Evolutionary conservation across 1,140 invertebrate genomes (phyloP).

Genomic region (Drosophila sp.): DNA sequence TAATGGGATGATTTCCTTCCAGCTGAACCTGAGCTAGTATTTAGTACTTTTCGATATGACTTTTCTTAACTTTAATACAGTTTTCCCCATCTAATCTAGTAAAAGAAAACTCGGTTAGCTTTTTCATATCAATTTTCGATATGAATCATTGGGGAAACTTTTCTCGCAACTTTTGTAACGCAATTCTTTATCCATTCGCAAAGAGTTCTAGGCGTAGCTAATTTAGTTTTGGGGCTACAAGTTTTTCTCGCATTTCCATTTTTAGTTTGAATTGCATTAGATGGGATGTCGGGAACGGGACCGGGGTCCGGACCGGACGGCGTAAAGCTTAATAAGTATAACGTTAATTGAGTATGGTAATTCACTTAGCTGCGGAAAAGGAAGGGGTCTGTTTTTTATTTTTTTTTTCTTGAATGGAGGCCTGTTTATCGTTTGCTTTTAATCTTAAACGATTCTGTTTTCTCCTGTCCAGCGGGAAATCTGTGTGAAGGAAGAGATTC

Average conservation of each 20-base stretch:
- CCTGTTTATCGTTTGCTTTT: slow-evolving; percentile 72
- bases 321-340: slow-evolving; percentile 52
- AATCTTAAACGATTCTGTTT: slow-evolving; percentile 77
- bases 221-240: slow-evolving; percentile 39
- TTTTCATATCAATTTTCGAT: no score
- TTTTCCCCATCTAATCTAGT: no score
- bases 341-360: slow-evolving; percentile 78
- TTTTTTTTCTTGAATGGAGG: slow-evolving; percentile 51
- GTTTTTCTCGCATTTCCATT: slow-evolving; percentile 27
- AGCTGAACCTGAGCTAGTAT: no score
- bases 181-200: neutral
- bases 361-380: slow-evolving; percentile 54
- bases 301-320: neutral
- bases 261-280: slow-evolving; percentile 53
- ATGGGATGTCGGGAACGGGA: slow-evolving; percentile 23
- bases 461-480: slow-evolving; percentile 69
- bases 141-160: no score
- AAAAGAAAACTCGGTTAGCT: no score
- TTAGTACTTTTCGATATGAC: no score
- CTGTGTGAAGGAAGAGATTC: slow-evolving; percentile 67
- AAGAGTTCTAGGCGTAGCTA: slow-evolving; percentile 35
- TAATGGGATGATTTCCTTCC: no score
- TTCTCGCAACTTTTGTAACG: neutral
- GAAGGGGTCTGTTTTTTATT: slow-evolving; percentile 46
- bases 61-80: no score